A percentile compares a stretch with the other conserved stretches of the same genome.
Conservation (phyloP, 2,888 invertebrate species). For the Cryptocephalus moraei region DNA sequence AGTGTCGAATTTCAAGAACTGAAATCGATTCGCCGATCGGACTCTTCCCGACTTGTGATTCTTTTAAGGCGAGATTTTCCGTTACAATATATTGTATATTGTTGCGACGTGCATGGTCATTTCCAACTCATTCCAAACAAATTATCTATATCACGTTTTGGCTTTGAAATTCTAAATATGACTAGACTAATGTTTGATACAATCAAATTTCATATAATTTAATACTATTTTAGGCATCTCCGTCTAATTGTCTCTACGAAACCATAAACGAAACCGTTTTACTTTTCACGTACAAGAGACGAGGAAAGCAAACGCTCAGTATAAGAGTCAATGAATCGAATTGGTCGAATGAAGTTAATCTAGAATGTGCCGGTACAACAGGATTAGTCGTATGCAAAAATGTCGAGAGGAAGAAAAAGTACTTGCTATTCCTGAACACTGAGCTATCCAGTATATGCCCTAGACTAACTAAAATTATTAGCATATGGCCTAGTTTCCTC, state of each 20-base stretch:
- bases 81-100: too few species aligned
- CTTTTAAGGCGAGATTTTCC: too few species aligned
- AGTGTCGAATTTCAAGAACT: too few species aligned
- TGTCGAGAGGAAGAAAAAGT: slow-evolving; percentile 59
- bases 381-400: slow-evolving; percentile 66
- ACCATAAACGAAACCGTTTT: slow-evolving; percentile 51
- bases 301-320: slow-evolving; percentile 42
- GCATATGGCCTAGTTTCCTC: slow-evolving; percentile 68
- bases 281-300: slow-evolving; percentile 54
- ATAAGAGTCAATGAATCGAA: slow-evolving; percentile 52
- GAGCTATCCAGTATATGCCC: slow-evolving; percentile 62
- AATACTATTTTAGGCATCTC: slow-evolving; percentile 43
- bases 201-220: too few species aligned
- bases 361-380: slow-evolving; percentile 64
- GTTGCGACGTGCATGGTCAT: too few species aligned
- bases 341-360: slow-evolving; percentile 53
- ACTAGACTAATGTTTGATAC: too few species aligned
- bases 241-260: slow-evolving; percentile 50
- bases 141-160: too few species aligned
- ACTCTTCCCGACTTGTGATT: too few species aligned
- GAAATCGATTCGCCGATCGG: too few species aligned
- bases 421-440: slow-evolving; percentile 58
- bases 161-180: too few species aligned
- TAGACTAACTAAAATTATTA: slow-evolving; percentile 67
- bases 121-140: too few species aligned